Percentiles rank a stretch among this genome's conserved stretches.
These are phyloP conservation scores for Benthosema pterotum DNA, from an alignment of 2,797 vertebrate species.

Conservation along the genomic window DNA sequence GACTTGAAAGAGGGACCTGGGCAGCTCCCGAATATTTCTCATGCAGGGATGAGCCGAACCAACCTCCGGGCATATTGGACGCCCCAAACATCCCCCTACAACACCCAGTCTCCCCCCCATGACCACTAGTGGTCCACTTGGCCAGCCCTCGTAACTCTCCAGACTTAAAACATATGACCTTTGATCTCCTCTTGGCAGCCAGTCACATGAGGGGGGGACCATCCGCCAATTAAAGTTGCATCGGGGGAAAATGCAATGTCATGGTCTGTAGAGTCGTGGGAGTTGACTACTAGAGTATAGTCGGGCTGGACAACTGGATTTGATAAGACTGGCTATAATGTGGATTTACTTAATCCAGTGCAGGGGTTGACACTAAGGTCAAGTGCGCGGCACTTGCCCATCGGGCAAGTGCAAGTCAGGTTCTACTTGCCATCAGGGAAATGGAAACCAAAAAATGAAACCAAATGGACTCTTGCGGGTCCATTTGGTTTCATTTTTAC, in stretches of 20 bases:
- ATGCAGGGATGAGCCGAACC: not conserved
- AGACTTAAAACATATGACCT: constrained; percentile 41
- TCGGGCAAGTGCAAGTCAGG: no score
- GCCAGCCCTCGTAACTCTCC: constrained; percentile 42
- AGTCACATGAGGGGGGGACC: constrained; percentile 27
- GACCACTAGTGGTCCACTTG: constrained; percentile 11
- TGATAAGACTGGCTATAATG: constrained; percentile 46
- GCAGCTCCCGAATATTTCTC: constrained; percentile 12
- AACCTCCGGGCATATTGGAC: not conserved
- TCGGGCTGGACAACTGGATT: constrained; percentile 30
- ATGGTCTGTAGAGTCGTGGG: constrained; percentile 39
- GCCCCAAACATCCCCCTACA: not conserved
- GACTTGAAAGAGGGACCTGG: constrained; percentile 35
- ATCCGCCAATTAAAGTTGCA: constrained; percentile 3
- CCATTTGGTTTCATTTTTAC: no score
- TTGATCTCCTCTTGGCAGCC: constrained; percentile 31
- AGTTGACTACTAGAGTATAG: constrained; percentile 11
- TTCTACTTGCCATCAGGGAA: no score
- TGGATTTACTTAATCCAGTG: no score
- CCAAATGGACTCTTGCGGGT: no score
- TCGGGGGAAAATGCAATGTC: constrained; percentile 30
- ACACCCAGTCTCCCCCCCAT: constrained; percentile 2
- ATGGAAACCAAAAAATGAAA: no score
- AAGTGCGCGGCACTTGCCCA: no score
- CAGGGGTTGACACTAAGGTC: no score